Evolutionary conservation across 2,113 vertebrate genomes (phyloP).

Genomic region (Sula dactylatra): DNA sequence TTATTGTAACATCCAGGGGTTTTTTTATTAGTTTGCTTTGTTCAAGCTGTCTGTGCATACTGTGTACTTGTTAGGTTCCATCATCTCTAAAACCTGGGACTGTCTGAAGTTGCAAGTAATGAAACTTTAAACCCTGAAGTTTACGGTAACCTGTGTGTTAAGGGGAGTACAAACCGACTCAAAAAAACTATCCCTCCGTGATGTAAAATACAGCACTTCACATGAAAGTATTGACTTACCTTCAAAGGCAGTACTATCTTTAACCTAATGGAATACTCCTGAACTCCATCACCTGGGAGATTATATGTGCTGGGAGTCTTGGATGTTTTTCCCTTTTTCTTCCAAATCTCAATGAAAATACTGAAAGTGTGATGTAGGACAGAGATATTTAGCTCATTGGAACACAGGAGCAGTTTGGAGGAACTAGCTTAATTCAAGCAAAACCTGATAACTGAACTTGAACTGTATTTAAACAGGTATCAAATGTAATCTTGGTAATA

Average conservation of each 20-base stretch:
- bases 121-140: background rate
- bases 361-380: background rate
- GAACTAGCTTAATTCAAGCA: background rate
- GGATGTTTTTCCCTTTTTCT: background rate
- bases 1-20: fast-evolving
- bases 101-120: background rate
- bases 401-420: background rate
- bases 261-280: background rate
- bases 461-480: background rate
- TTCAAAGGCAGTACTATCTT: background rate
- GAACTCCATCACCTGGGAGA: background rate
- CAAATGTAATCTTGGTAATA: background rate
- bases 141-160: background rate
- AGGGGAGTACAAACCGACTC: background rate
- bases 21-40: background rate
- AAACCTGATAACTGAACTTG: background rate
- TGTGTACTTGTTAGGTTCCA: background rate
- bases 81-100: background rate
- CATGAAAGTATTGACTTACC: background rate
- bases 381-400: background rate
- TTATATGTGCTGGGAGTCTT: background rate
- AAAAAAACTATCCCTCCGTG: background rate
- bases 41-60: background rate
- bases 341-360: background rate
- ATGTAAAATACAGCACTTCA: background rate